Base-by-base conservation (phyloP, 1,140 invertebrate species). In the Macrosteles quadrilineatus region DNA sequence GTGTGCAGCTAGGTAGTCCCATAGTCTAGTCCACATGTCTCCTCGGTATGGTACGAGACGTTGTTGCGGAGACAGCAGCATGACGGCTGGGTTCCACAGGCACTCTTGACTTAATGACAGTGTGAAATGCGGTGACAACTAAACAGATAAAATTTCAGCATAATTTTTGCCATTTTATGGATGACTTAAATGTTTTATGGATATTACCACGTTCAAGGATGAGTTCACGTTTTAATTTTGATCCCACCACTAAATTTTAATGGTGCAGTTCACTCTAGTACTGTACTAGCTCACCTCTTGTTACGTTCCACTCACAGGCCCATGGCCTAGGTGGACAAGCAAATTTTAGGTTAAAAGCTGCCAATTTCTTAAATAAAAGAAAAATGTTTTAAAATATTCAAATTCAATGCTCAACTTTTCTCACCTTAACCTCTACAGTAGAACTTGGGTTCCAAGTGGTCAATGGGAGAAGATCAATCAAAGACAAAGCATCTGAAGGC, bases 1-100 rank as follows among this genome's bases (percentile, higher is more conserved):
- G 65, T 83, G 83, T 0, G 81, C 80, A 64, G 83, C 83, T 9
- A 92, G 81, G 70, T 87, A 84, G 66, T 91, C 88, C 91, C 91
- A 94, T 27, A 95, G 78, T 72, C 87, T 84, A 9, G 91, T 93
- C 92, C 92, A 95, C 55, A 92, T 85, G 77, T 95, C 92, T 53
- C 87, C 86, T 67, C 88, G 82, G 78, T 93, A 93, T 59, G 91
- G 91, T 29, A 90, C 85, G 23, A 94, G 82, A 64, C 92, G 84
- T 76, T 94, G 92, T 55, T 91, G 87, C 1, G 91, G 91, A 0
- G 91, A 91, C 27, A 95, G 80, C 21, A 95, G 81, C 87, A 93
- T 92, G 75, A 91, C 92, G 3, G 87, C 87, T 19, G 90, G 91
- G 73, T 92, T 92, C 85, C 90, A 91, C 27, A 93, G 79, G 64